Conservation (phyloP, 2,888 invertebrate genomes). For the Drosophila robusta region DNA sequence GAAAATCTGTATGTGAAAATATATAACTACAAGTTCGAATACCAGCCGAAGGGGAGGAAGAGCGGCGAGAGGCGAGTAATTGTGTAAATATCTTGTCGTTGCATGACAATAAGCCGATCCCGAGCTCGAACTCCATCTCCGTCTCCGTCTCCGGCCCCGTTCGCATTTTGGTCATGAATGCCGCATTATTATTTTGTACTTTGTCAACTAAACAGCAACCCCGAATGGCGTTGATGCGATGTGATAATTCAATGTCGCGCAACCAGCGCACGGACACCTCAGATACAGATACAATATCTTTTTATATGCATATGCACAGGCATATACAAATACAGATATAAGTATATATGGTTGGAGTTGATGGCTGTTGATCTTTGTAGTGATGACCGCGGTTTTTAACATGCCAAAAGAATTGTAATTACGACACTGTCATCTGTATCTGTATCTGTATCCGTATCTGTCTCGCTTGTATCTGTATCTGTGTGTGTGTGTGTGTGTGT, state of each 20-base stretch:
- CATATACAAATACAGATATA: background rate
- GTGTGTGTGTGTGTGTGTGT: constrained; percentile 27
- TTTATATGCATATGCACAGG: constrained; percentile 49
- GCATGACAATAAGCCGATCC: constrained; percentile 70
- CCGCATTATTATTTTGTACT: constrained; percentile 77
- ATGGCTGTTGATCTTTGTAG: constrained; percentile 66
- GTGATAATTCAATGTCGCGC: constrained; percentile 79
- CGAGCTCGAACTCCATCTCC: constrained; percentile 13
- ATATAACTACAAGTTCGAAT: constrained; percentile 11
- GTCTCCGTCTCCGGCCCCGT: constrained; percentile 3
- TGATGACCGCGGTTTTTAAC: constrained; percentile 74
- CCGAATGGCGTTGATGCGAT: constrained; percentile 52
- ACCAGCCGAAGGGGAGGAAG: too few relatives aligned
- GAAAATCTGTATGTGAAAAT: constrained; percentile 76
- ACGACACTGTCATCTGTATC: constrained; percentile 63
- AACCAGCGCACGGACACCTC: constrained; percentile 60
- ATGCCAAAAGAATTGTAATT: constrained; percentile 81
- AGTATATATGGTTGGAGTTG: constrained; percentile 15
- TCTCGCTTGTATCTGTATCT: constrained; percentile 24
- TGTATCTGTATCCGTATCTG: constrained; percentile 37
- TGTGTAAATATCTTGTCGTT: constrained; percentile 77
- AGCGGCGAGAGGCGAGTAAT: constrained; percentile 46
- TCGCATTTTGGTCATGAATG: constrained; percentile 57
- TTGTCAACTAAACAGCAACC: constrained; percentile 66
- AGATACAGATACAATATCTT: constrained; percentile 69